These are phyloP conservation scores for Drosophila neotestacea DNA, from an alignment of 2,888 invertebrate genomes.

Conservation along the genomic window DNA sequence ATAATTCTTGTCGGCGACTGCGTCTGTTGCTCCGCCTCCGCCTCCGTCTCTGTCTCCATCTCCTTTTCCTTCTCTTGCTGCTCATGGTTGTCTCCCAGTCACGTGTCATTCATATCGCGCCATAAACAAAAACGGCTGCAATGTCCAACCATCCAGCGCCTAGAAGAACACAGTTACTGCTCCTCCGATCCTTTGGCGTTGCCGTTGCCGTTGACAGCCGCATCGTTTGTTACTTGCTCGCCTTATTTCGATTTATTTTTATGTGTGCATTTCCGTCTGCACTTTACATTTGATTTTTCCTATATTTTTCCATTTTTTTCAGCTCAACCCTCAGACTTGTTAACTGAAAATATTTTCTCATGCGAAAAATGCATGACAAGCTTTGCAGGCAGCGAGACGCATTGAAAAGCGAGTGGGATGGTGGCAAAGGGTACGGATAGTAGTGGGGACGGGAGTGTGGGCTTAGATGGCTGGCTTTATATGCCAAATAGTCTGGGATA, in stretches of 20 bases:
- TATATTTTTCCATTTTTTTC: constrained; percentile 5
- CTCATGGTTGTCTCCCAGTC: constrained; percentile 61
- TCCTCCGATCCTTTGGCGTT: constrained; percentile 10
- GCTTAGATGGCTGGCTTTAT: constrained; percentile 44
- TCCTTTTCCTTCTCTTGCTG: constrained; percentile 15
- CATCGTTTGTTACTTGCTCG: constrained; percentile 67
- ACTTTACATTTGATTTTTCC: constrained; percentile 50
- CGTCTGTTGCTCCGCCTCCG: constrained; percentile 2
- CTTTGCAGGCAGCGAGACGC: constrained; percentile 66
- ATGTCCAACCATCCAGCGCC: constrained; percentile 24
- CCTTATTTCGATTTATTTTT: constrained; percentile 77
- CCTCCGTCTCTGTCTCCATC: constrained; percentile 7
- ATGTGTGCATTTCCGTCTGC: constrained; percentile 62
- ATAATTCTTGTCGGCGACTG: constrained; percentile 64
- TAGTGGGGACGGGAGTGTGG: background rate
- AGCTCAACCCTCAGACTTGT: constrained; percentile 61
- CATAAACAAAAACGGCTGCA: constrained; percentile 67
- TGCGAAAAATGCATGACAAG: constrained; percentile 78
- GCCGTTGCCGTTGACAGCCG: constrained; percentile 60
- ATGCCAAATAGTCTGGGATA: constrained; percentile 32
- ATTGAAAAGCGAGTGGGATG: constrained; percentile 42
- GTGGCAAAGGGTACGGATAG: background rate
- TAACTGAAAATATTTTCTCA: constrained; percentile 78
- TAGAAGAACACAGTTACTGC: background rate
- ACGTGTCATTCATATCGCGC: constrained; percentile 78